phyloP scores from a whole-genome alignment of 2,888 invertebrate species.

The Drosophila rellima region DNA sequence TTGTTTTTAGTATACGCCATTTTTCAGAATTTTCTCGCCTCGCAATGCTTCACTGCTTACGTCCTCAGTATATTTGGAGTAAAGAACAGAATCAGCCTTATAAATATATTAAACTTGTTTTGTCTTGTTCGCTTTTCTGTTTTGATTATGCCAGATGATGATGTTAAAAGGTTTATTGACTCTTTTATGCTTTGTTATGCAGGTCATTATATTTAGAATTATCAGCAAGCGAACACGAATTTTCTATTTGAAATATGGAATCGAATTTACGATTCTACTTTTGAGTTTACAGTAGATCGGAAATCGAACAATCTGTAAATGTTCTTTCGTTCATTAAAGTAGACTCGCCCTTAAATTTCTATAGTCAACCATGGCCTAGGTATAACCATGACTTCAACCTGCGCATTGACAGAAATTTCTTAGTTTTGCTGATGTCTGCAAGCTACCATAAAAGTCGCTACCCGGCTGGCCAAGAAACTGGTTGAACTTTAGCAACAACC shows the following conservation, averaged over 20 bases:
- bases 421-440: constrained; percentile 74
- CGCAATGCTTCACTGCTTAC: constrained; percentile 50
- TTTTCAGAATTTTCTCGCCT: constrained; percentile 52
- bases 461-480: constrained; percentile 54
- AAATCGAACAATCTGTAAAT: too few relatives aligned
- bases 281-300: not conserved
- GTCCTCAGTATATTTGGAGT: constrained; percentile 38
- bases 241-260: too few relatives aligned
- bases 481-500: constrained; percentile 60
- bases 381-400: constrained; percentile 64
- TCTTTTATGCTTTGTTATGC: constrained; percentile 42
- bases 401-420: constrained; percentile 66
- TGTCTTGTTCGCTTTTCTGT: constrained; percentile 45
- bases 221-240: not conserved
- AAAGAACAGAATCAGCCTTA: constrained; percentile 34
- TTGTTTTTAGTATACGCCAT: constrained; percentile 37
- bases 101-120: constrained; percentile 56
- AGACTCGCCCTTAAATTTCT: constrained; percentile 20
- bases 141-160: constrained; percentile 49
- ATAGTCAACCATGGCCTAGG: constrained; percentile 43
- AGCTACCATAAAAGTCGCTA: constrained; percentile 71
- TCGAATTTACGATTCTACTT: constrained; percentile 14
- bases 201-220: constrained; percentile 32
- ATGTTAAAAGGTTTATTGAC: constrained; percentile 60
- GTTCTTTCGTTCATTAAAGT: too few relatives aligned